phyloP scores from a whole-genome alignment of 1,140 invertebrate species.

The Drosophila melanica region DNA sequence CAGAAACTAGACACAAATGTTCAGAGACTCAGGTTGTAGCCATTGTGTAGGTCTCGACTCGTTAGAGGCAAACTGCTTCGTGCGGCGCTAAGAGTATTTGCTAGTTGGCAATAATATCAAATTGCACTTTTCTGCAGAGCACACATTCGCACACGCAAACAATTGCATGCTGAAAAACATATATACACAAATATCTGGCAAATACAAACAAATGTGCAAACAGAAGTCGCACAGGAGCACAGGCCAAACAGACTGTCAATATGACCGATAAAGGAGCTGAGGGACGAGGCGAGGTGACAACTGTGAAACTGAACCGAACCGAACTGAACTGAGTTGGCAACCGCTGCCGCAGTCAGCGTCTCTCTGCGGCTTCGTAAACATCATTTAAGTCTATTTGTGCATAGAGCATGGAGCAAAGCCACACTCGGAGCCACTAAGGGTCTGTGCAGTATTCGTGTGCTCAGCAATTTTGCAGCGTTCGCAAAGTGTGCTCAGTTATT shows the following conservation, averaged over 20 bases:
- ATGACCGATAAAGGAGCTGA: background rate
- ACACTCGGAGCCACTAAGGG: slow-evolving; percentile 21
- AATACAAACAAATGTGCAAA: slow-evolving; percentile 82
- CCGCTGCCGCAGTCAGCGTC: slow-evolving; percentile 22
- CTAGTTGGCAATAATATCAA: slow-evolving; percentile 81
- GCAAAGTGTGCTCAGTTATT: slow-evolving; percentile 75
- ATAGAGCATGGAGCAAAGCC: slow-evolving; percentile 49
- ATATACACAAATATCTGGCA: slow-evolving; percentile 79
- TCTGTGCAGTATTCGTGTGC: slow-evolving; percentile 8
- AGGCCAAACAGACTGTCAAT: slow-evolving; percentile 6
- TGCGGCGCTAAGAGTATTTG: slow-evolving; percentile 69
- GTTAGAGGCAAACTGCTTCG: slow-evolving; percentile 34
- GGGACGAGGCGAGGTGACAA: background rate
- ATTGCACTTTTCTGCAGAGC: slow-evolving; percentile 70
- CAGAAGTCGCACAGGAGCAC: slow-evolving; percentile 38
- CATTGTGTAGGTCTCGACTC: slow-evolving; percentile 16
- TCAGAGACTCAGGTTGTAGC: slow-evolving; percentile 28
- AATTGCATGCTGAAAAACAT: slow-evolving; percentile 50
- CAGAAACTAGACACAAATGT: slow-evolving; percentile 4
- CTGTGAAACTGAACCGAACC: slow-evolving; percentile 9
- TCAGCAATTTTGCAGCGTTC: slow-evolving; percentile 62
- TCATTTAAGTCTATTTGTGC: slow-evolving; percentile 72
- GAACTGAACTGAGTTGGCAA: slow-evolving; percentile 11
- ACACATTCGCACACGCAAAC: slow-evolving; percentile 18
- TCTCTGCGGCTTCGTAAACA: slow-evolving; percentile 58